Base-by-base conservation (phyloP, 2,888 invertebrate species). In the Pterostichus madidus region DNA sequence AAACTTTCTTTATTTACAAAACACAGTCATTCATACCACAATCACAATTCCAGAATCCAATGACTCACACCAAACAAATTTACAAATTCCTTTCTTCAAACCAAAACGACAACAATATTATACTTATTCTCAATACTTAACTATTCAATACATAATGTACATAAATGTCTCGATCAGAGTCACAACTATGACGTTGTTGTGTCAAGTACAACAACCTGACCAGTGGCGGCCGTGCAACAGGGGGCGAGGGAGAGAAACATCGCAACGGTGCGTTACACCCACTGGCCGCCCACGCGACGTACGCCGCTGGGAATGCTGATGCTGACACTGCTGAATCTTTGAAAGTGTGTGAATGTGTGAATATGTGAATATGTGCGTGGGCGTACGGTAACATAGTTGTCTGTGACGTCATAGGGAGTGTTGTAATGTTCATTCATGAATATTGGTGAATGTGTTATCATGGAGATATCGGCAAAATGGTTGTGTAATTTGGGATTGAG, bases 261-360 rank as follows among this genome's bases (percentile, higher is more conserved):
- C 64, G 17, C 31, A 64, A 64, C 64, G 64, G 64, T 64, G 64
- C 32, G 35, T 64, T 31, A 64, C 64, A 32, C 64, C 64, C 64
- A 64, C 64, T 7, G 64, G 0, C 17, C 64, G 64, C 64, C 64
- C 35, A 64, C 64, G 64, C 13, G n/a, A 35, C 35, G 64, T 35
- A 64, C 64, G 64, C 64, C 64, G 35, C 64, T 64, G 64, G 13
- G 64, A 64, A 64, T 32, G 64, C 64, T 64, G 64, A 64, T 64
- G 64, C 32, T 24, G 24, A 24, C 24, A 24, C 24, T 32, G 64
- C 64, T 64, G 64, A 64, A 32, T 32, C n/a, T 39, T 64, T 35
- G 64, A 35, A 64, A 64, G 31, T 32, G 64, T 32, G 61, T 64
- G 64, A 64, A 32, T 32, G 32, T 39, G 35, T 35, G 64, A 35